Conservation (phyloP, 2,888 invertebrate species). For the Theretra japonica region DNA sequence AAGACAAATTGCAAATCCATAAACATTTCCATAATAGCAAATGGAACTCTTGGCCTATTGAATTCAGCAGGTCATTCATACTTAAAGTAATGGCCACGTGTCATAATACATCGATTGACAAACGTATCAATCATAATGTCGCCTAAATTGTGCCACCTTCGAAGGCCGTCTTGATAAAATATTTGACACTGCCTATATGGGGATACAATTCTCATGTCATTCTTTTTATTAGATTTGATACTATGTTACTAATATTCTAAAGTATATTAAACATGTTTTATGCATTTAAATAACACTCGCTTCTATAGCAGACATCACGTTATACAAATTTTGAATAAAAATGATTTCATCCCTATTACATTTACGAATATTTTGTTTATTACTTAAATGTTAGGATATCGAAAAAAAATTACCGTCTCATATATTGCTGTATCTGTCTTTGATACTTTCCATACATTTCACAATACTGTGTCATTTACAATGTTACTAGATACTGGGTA, state of each 20-base stretch:
- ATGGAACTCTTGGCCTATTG: too few relatives aligned
- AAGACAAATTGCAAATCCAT: too few relatives aligned
- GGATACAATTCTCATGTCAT: background rate
- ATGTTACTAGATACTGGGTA: background rate
- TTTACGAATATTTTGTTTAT: too few relatives aligned
- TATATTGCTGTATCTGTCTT: background rate
- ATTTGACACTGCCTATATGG: background rate
- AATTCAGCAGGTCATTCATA: background rate
- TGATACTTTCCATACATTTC: background rate
- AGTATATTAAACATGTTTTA: too few relatives aligned
- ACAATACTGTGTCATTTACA: background rate
- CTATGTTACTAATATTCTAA: too few relatives aligned
- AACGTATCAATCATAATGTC: background rate
- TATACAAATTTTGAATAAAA: too few relatives aligned
- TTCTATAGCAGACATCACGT: too few relatives aligned
- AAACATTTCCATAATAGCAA: too few relatives aligned
- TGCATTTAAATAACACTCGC: too few relatives aligned
- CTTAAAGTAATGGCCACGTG: too few relatives aligned
- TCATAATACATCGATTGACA: conserved; percentile 11
- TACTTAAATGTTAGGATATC: background rate
- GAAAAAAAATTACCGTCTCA: background rate
- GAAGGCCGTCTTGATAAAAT: conserved; percentile 23
- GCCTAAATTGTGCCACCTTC: conserved; percentile 19
- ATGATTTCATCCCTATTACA: too few relatives aligned
- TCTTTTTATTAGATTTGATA: background rate